Conservation (phyloP, 2,888 invertebrate species). For the Erynnis tages region DNA sequence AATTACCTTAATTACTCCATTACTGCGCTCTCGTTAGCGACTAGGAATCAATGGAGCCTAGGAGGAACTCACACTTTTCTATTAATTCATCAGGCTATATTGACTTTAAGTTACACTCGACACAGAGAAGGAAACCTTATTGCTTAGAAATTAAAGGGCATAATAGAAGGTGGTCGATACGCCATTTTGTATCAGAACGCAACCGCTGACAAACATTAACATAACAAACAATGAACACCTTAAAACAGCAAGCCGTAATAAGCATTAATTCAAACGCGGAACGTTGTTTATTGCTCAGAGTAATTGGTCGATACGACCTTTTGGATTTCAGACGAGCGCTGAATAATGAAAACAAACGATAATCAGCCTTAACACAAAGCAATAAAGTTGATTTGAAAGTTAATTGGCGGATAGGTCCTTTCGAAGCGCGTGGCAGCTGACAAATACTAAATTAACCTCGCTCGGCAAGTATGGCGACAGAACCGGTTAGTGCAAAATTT, state of each 20-base stretch:
- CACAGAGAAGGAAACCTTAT: constrained; percentile 3
- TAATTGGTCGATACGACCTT: constrained; percentile 15
- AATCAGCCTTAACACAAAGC: constrained; percentile 19
- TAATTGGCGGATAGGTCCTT: constrained; percentile 39
- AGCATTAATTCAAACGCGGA: not conserved
- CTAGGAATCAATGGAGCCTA: constrained; percentile 8
- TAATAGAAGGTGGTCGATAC: not conserved
- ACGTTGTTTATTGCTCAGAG: constrained; percentile 11
- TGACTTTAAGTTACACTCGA: not conserved
- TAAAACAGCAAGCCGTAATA: not conserved
- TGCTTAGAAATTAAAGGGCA: not conserved
- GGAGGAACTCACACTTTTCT: not conserved
- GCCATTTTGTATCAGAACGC: constrained; percentile 3
- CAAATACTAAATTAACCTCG: constrained; percentile 62
- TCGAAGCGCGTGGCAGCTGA: constrained; percentile 41
- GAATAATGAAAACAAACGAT: constrained; percentile 13
- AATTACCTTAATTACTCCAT: constrained; percentile 31
- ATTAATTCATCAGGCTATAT: not conserved
- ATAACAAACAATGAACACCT: not conserved
- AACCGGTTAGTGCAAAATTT: constrained; percentile 46
- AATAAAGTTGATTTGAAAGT: constrained; percentile 33
- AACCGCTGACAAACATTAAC: not conserved
- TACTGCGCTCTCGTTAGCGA: constrained; percentile 31
- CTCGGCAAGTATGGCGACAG: constrained; percentile 45
- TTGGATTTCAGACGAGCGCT: constrained; percentile 14